Conservation (phyloP, 2,888 invertebrate genomes). For the Congeria kusceri region DNA sequence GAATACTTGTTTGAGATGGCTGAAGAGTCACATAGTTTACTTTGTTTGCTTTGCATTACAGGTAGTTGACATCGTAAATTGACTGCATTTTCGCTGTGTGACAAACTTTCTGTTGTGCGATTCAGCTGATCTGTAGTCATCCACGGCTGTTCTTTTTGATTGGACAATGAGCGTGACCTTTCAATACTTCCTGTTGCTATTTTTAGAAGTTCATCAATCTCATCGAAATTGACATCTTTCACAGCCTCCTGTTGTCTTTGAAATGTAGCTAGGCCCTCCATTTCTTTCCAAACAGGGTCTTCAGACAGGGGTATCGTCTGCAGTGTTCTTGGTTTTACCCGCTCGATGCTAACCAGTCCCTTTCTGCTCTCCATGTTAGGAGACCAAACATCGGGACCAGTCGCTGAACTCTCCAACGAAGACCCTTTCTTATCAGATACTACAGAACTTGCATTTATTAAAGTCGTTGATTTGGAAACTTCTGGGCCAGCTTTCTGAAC, state of each 20-base stretch:
- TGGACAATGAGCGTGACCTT: constrained; percentile 14
- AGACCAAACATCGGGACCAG: constrained; percentile 77
- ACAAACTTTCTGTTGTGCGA: background rate
- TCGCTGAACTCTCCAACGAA: background rate
- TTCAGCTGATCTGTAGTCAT: background rate
- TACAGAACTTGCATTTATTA: background rate
- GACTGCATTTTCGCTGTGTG: constrained; percentile 31
- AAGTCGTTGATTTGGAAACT: background rate
- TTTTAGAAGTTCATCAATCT: constrained; percentile 58
- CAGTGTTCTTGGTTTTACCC: constrained; percentile 79
- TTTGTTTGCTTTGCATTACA: constrained; percentile 11
- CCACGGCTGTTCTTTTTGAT: constrained; percentile 17
- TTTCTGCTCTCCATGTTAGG: constrained; percentile 78
- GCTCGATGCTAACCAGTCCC: constrained; percentile 79
- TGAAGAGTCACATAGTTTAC: constrained; percentile 43
- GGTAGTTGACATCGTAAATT: constrained; percentile 15
- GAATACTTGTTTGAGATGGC: constrained; percentile 48
- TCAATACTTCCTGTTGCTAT: constrained; percentile 48
- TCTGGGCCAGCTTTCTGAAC: background rate
- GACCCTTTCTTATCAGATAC: background rate
- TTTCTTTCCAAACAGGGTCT: constrained; percentile 82
- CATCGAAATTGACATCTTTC: constrained; percentile 54
- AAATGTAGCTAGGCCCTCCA: constrained; percentile 79
- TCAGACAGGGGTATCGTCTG: constrained; percentile 82
- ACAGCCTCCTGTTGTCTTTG: constrained; percentile 58